A percentile compares a stretch with the other conserved stretches of the same genome.
These are phyloP conservation scores for Minunthozetes semirufus DNA, from an alignment of 2,888 invertebrate species.

Conservation along the genomic window DNA sequence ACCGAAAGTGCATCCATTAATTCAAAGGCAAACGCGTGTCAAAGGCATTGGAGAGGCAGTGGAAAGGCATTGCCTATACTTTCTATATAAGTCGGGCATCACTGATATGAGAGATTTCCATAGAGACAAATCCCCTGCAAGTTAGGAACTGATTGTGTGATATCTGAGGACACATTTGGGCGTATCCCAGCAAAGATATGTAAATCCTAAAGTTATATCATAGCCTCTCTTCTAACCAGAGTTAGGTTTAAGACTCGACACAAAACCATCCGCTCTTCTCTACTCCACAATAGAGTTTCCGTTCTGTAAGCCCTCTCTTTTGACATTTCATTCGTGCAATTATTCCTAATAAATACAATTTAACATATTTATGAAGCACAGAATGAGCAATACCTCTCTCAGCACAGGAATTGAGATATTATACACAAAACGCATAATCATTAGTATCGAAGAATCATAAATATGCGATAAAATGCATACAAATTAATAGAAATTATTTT, in stretches of 20 bases:
- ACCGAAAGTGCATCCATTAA: conserved; percentile 19
- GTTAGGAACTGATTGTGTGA: conserved; percentile 19
- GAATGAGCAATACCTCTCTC: conserved; percentile 3
- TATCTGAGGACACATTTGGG: conserved; percentile 28
- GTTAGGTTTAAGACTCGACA: not conserved
- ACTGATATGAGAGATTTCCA: not conserved
- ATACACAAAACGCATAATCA: not conserved
- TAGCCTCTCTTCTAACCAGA: not conserved
- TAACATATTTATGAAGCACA: not conserved
- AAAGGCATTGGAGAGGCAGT: not conserved
- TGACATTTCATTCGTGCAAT: not conserved
- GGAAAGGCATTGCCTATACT: conserved; percentile 7
- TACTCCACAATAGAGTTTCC: not conserved
- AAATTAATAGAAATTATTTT: not conserved
- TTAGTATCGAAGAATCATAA: not conserved
- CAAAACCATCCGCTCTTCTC: not conserved
- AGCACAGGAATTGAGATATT: not conserved
- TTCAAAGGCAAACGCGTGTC: conserved; percentile 12
- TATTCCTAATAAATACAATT: conserved; percentile 8
- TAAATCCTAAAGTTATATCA: not conserved
- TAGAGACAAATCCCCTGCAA: conserved; percentile 9
- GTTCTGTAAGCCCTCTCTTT: not conserved
- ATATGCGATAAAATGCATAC: not conserved
- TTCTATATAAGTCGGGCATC: conserved; percentile 7
- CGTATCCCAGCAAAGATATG: conserved; percentile 10